Evolutionary conservation across 2,113 vertebrate genomes (phyloP).

Genomic region (Leucopternis melanops): DNA sequence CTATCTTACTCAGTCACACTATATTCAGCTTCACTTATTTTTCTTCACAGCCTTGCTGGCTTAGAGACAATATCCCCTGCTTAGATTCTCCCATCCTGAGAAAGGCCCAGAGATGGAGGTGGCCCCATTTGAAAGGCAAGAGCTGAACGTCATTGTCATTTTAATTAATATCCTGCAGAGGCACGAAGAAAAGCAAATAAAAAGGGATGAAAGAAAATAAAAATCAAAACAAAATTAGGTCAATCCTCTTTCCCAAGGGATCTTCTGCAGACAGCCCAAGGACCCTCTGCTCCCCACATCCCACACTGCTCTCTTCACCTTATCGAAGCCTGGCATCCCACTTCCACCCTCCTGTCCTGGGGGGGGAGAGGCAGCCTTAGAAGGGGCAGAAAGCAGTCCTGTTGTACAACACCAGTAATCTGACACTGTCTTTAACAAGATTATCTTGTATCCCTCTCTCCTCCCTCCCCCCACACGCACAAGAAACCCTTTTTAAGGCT

Average conservation of each 20-base stretch:
- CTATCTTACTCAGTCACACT: not conserved
- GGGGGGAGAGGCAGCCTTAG: not conserved
- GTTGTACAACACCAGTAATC: not conserved
- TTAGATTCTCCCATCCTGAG: not conserved
- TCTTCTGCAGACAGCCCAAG: not conserved
- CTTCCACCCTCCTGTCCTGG: not conserved
- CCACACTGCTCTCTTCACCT: not conserved
- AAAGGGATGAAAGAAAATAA: conserved; percentile 40
- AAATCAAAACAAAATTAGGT: conserved; percentile 55
- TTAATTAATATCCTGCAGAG: conserved; percentile 52
- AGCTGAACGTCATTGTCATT: conserved; percentile 29
- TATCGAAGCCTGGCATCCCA: not conserved
- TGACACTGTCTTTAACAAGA: conserved; percentile 23
- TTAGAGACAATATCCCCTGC: not conserved
- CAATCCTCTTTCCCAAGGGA: conserved; percentile 27
- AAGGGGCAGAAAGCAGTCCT: not conserved
- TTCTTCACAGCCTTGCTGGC: not conserved
- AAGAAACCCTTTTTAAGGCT: conserved; percentile 30
- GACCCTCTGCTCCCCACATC: not conserved
- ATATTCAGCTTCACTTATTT: not conserved
- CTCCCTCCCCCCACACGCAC: not conserved
- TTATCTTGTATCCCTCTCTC: not conserved
- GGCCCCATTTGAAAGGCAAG: conserved; percentile 33
- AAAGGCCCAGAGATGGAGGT: not conserved
- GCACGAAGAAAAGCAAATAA: conserved; percentile 24